A percentile compares a stretch with the other conserved stretches of the same genome.
phyloP scores from a whole-genome alignment of 2,888 invertebrate species.

The Tanypteryx hageni region DNA sequence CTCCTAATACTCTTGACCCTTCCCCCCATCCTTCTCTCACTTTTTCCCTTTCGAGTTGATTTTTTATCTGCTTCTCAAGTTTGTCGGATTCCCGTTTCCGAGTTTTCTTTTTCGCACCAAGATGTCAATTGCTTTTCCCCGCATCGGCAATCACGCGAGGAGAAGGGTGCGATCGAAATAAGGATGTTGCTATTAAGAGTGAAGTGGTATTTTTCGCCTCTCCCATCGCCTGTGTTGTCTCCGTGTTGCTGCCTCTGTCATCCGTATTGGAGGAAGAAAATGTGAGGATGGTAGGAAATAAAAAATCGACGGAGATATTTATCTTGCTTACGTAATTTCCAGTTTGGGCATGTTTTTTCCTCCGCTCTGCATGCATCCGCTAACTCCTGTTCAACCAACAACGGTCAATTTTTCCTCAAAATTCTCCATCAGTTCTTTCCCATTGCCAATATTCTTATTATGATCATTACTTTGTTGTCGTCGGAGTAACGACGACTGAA shows the following conservation, averaged over 20 bases:
- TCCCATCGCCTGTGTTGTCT: too few species aligned
- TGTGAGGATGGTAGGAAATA: too few species aligned
- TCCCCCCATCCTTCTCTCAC: too few species aligned
- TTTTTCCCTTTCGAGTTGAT: neutral
- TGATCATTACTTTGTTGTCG: too few species aligned
- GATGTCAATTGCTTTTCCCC: neutral
- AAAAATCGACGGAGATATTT: conserved; percentile 31
- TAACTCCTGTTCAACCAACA: neutral
- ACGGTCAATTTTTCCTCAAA: conserved; percentile 7
- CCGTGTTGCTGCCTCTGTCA: too few species aligned
- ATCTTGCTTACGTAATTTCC: conserved; percentile 37
- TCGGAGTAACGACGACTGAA: too few species aligned
- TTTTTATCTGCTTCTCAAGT: neutral
- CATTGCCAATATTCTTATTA: neutral
- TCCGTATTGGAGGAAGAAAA: too few species aligned
- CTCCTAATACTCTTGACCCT: too few species aligned
- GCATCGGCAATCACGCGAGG: neutral
- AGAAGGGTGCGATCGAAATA: neutral
- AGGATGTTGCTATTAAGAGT: too few species aligned
- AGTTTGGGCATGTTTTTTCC: conserved; percentile 20
- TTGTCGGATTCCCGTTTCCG: neutral
- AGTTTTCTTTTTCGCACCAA: too few species aligned
- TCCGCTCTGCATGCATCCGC: neutral
- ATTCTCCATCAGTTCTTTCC: neutral
- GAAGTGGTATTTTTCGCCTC: too few species aligned